These are phyloP conservation scores for Mobula hypostoma DNA, from an alignment of 2,113 vertebrate species.

Conservation along the genomic window DNA sequence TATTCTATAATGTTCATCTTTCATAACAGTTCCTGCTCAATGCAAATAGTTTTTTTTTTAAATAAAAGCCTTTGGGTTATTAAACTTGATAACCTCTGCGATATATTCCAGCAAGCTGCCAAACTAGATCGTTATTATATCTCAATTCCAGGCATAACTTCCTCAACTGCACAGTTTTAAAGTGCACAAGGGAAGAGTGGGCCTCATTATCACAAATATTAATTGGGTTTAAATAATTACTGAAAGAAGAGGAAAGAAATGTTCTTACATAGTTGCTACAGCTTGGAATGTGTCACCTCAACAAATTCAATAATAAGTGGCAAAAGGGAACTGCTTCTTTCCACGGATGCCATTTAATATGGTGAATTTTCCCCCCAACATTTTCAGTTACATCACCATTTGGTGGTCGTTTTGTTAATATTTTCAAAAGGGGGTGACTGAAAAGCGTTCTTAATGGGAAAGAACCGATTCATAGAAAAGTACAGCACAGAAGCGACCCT, in stretches of 20 bases:
- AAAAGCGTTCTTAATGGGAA: background rate
- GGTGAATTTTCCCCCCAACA: no score
- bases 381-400: no score
- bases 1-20: background rate
- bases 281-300: background rate
- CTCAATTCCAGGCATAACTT: background rate
- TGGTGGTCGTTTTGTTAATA: no score
- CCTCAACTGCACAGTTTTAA: background rate
- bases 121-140: background rate
- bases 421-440: background rate
- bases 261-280: background rate
- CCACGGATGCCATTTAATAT: no score
- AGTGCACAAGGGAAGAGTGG: background rate
- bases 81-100: background rate
- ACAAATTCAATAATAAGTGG: background rate
- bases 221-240: background rate
- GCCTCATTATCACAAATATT: background rate
- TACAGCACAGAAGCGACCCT: no score
- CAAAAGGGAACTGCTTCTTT: no score
- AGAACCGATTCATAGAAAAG: background rate
- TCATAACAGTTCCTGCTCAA: background rate
- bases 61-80: background rate
- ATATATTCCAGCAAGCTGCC: background rate
- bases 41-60: background rate
- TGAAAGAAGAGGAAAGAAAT: background rate